Evolutionary conservation across 2,113 vertebrate species (phyloP).

Genomic region (Platichthys flesus): DNA sequence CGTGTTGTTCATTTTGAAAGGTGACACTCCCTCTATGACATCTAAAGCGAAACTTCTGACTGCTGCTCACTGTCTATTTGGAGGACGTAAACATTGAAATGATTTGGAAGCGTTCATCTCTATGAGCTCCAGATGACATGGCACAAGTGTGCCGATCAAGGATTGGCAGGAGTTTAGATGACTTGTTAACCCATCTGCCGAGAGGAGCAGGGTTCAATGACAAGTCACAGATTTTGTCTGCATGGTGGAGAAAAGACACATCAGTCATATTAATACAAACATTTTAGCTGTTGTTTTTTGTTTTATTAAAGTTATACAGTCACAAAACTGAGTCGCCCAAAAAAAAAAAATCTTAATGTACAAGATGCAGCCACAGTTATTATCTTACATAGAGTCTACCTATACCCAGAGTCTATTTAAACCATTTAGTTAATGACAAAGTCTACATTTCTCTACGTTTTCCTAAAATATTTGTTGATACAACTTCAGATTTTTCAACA

Average conservation of each 20-base stretch:
- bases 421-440: not conserved
- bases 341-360: not conserved
- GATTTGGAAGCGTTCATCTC: constrained; percentile 81
- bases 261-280: too few species aligned
- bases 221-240: constrained; percentile 13
- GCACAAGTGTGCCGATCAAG: constrained; percentile 82
- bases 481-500: too few species aligned
- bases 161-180: constrained; percentile 78
- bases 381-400: not conserved
- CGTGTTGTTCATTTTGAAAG: too few species aligned
- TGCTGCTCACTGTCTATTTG: not conserved
- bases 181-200: constrained; percentile 19
- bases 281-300: too few species aligned
- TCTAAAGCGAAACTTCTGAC: not conserved
- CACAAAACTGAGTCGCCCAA: not conserved
- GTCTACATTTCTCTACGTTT: not conserved
- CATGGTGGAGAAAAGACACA: not conserved
- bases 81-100: not conserved
- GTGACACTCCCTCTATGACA: constrained; percentile 25
- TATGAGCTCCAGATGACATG: constrained; percentile 86
- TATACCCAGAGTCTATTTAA: not conserved
- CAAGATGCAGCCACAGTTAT: not conserved
- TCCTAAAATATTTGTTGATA: not conserved
- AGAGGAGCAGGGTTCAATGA: constrained; percentile 26
- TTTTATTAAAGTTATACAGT: too few species aligned